Evolutionary conservation across 1,140 invertebrate species (phyloP).

Genomic region (Triops cancriformis): DNA sequence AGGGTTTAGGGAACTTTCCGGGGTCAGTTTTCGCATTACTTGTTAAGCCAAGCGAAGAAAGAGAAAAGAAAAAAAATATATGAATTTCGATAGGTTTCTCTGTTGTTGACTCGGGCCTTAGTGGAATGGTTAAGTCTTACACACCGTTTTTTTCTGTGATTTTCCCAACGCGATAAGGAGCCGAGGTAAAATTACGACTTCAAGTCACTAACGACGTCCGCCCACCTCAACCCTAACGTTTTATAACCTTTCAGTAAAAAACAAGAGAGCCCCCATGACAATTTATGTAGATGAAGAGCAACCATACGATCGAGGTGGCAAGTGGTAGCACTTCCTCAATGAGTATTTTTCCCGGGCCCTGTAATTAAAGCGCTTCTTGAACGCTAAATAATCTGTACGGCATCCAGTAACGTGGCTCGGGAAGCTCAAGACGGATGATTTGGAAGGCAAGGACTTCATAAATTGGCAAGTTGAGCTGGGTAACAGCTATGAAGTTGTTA

Average conservation of each 20-base stretch:
- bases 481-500: not conserved
- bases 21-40: not conserved
- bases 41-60: not conserved
- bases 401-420: not conserved
- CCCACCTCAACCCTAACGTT: not conserved
- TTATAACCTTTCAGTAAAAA: not conserved
- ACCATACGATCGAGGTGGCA: conserved; percentile 3
- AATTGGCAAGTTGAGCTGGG: not conserved
- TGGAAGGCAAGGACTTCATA: not conserved
- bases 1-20: not conserved
- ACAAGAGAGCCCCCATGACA: not conserved
- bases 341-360: not conserved
- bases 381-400: not conserved
- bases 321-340: not conserved
- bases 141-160: not conserved
- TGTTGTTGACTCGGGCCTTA: not conserved
- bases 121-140: not conserved
- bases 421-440: not conserved
- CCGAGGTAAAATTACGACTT: conserved; percentile 1
- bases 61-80: not conserved
- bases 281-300: conserved; percentile 11
- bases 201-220: not conserved
- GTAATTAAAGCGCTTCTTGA: not conserved
- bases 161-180: not conserved
- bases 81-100: not conserved